phyloP scores from a whole-genome alignment of 1,140 invertebrate genomes.

The Paraescarpia echinospica region DNA sequence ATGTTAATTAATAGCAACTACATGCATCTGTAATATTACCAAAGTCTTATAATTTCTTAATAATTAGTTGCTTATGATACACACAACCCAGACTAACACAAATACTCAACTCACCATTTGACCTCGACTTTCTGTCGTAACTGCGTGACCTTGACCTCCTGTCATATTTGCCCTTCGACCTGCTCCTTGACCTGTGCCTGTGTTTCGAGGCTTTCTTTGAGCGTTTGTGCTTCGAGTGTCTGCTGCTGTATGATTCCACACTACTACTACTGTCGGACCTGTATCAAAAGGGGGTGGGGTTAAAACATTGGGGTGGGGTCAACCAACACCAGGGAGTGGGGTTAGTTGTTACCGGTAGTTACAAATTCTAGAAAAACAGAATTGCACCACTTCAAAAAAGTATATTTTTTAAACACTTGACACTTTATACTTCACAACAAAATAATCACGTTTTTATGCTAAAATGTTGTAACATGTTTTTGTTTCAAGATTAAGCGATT shows the following conservation, averaged over 20 bases:
- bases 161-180: slow-evolving; percentile 6
- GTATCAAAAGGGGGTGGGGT: not conserved
- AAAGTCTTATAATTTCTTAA: not conserved
- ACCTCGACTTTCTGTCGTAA: not conserved
- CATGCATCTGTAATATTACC: too few species aligned
- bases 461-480: too few species aligned
- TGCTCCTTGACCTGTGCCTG: slow-evolving; percentile 14
- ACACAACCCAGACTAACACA: not conserved
- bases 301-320: not conserved
- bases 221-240: slow-evolving; percentile 12
- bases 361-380: too few species aligned
- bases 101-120: not conserved
- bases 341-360: too few species aligned
- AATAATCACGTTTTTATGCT: too few species aligned
- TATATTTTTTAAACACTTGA: too few species aligned
- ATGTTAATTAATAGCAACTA: too few species aligned
- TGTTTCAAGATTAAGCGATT: too few species aligned
- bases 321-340: too few species aligned
- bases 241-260: slow-evolving; percentile 15
- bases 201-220: slow-evolving; percentile 17
- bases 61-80: not conserved
- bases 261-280: slow-evolving; percentile 15
- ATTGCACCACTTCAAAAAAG: too few species aligned
- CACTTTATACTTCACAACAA: too few species aligned
- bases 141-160: slow-evolving; percentile 10